Evolutionary conservation across 2,797 vertebrate species (phyloP), one percentile per base, ranked within the genome.

Genomic region (Thamnophis elegans): DNA sequence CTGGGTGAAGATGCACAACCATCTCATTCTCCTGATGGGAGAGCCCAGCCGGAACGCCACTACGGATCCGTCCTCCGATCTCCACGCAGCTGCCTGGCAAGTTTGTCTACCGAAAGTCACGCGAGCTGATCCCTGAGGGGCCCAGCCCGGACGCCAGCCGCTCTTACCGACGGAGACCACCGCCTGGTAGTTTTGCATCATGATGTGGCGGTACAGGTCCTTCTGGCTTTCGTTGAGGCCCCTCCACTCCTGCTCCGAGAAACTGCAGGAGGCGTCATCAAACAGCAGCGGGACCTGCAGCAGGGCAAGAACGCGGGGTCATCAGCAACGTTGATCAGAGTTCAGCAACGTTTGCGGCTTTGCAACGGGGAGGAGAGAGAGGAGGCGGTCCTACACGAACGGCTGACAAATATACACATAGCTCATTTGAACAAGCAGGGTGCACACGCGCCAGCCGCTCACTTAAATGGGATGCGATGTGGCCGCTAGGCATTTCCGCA

Each of bases 221-320:
- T 97, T 98, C 96, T 98, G 98, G 97, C 97, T 97, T 12, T 97
- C 97, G 0, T 97, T 97, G 95, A 98, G 54, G 93, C 97, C 97
- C 96, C 96, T 97, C 97, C 98, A 98, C 91, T 98, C 97, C 5
- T 98, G 97, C 96, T 98, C 98, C 0, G 97, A 97, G 92, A 98
- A 98, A 94, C 95, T 98, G 2, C 97, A 97, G 0, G 97, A 97
- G 9, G 97, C 95, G 0, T 98, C 97, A 0, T 96, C 97, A 91
- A 98, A 98, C 0, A 96, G 97, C 96, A 98, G 95, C 0, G 98
- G 98, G 26, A 98, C 97, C 98, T 98, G 94, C 42, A 10, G 32
- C 5, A 91, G 90, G 56, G 1, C 0, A 1, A 0, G 0, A 5
- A 0, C 1, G 51, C 68, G 20, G 12, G 12, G 73, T 78, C 36